Evolutionary conservation across 2,888 invertebrate genomes (phyloP), one percentile per base, ranked within the genome.

Genomic region (Patella depressa): DNA sequence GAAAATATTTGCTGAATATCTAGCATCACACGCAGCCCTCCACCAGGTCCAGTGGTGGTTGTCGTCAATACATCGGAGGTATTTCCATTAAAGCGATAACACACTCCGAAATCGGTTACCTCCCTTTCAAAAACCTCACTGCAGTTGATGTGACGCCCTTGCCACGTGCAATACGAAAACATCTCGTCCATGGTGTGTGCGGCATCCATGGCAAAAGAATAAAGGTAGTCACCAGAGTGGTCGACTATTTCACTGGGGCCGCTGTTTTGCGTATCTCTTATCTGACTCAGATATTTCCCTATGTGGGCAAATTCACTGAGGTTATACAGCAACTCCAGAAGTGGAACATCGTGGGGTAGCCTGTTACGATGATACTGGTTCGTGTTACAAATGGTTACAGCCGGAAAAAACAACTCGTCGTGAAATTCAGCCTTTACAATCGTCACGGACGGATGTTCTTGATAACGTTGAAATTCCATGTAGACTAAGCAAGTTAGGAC

Each of bases 311-410:
- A 57, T 29, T 72, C 76, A 19, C 76, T 76, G 19, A 76, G 12
- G 11, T 57, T 54, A 72, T 73, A 73, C 17, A 73, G 55, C 2
- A 77, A 54, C 11, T 12, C 24, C 14, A 24, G 14, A 19, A 77
- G 24, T 9, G 24, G 17, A 14, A 70, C 73, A 45, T 34, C n/a
- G 17, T 70, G 17, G 24, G 73, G 73, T 15, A 77, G 45, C 24
- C 76, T n/a, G 15, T 17, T 15, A 19, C 70, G 19, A 73, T 79
- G 76, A 19, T 78, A 81, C 78, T 79, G 79, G 73, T 83, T 83
- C 2, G 79, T 73, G 71, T 81, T 81, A 72, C 82, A 83, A 11
- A 83, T 69, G 19, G 82, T 83, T 4, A 81, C 76, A 1, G 82
- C 79, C 0, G 82, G 82, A n/a, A 83, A 80, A 0, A 54, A 29